Evolutionary conservation across 2,113 vertebrate species (phyloP).

Genomic region (Oreotragus oreotragus): DNA sequence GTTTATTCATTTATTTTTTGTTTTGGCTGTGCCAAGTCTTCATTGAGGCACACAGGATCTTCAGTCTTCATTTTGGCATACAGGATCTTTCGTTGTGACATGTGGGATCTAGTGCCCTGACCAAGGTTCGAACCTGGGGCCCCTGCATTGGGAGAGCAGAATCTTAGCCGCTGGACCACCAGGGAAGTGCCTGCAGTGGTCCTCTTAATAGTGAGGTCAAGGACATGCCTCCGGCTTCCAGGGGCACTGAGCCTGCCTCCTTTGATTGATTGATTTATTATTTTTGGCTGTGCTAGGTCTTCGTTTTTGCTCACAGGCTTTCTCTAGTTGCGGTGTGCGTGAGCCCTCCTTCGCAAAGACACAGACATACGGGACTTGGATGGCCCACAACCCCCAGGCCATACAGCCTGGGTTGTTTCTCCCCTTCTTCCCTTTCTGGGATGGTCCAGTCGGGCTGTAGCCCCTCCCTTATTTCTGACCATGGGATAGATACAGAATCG

Average conservation of each 20-base stretch:
- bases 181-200: background rate
- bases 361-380: background rate
- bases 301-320: background rate
- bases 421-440: background rate
- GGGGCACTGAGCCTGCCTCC: background rate
- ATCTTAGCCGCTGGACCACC: background rate
- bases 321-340: background rate
- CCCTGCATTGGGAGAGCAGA: background rate
- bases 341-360: background rate
- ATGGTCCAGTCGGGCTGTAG: background rate
- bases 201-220: background rate
- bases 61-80: background rate
- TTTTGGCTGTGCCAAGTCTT: background rate
- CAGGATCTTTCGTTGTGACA: background rate
- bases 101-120: background rate
- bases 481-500: background rate
- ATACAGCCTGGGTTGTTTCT: background rate
- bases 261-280: background rate
- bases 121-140: background rate
- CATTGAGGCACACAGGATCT: background rate
- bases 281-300: background rate
- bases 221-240: background rate
- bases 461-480: background rate
- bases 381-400: fast-evolving
- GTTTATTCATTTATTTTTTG: background rate